These are phyloP conservation scores for Brachymystax lenok DNA, from an alignment of 2,797 vertebrate species.

Conservation along the genomic window DNA sequence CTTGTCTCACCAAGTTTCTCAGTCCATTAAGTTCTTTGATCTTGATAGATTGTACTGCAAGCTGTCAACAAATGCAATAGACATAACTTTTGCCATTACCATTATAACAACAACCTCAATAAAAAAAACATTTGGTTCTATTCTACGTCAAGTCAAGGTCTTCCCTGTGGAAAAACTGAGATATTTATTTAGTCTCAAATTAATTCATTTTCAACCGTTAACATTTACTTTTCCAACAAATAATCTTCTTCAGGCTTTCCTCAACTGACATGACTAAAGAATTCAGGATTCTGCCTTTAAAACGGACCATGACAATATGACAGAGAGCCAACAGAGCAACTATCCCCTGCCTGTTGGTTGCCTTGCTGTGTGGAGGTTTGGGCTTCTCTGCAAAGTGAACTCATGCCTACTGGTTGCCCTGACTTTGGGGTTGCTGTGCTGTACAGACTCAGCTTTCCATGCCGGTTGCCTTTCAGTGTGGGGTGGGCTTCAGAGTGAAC, in stretches of 20 bases:
- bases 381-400: background rate
- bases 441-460: background rate
- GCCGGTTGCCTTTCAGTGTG: background rate
- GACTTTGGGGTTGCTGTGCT: conserved; percentile 50
- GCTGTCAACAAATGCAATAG: background rate
- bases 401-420: conserved; percentile 18
- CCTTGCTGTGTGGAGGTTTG: background rate
- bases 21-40: background rate
- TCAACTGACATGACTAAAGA: background rate
- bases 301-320: background rate
- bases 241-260: background rate
- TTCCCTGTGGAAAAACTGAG: background rate
- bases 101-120: background rate
- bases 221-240: background rate
- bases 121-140: background rate
- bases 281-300: background rate
- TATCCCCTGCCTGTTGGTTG: conserved; percentile 5
- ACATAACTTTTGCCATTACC: background rate
- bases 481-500: background rate
- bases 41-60: background rate
- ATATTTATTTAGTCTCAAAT: background rate
- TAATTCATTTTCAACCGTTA: conserved; percentile 4
- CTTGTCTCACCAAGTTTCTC: background rate
- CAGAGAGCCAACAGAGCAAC: conserved; percentile 11
- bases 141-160: conserved; percentile 12